Base-by-base conservation (phyloP, 2,888 invertebrate genomes). In the Dicycla oo region DNA sequence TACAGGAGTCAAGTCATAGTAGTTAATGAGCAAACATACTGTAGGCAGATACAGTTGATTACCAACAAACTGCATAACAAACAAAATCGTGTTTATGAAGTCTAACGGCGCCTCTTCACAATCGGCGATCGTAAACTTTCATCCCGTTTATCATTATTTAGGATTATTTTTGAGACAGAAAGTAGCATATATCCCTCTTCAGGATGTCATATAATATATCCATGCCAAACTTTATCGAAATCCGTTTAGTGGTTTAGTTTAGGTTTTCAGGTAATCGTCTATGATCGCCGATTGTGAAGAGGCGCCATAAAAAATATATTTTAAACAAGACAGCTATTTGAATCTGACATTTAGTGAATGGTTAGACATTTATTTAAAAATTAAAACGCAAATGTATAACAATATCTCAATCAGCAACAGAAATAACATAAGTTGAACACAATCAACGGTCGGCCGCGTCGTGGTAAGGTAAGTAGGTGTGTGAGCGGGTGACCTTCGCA, bases 401-500 rank as follows among this genome's bases (percentile, higher is more conserved):
- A 67, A 82, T 81, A 85, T 83, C 80, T 81, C 72, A 79, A 85
- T 80, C 74, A 71, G 64, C 53, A 78, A 83, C 57, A 73, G 60
- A 73, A 74, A 79, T 77, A 84, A 74, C 63, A 58, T 75, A 73
- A 80, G 66, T 80, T 71, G 75, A 84, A 78, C 64, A 76, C 69
- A 80, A 78, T 82, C 83, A 83, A 80, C 82, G 82, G 75, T 75
- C 82, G 83, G 81, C 84, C 80, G 87, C 86, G 61, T 51, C 78
- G 66, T 84, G 79, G 83, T 87, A 84, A 87, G 80, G 82, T 84
- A 87, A 87, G 91, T 91, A 89, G 91, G 91, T 89, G 91, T 89
- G 87, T 86, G 86, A 89, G 90, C 88, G 92, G 93, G 75, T 90
- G 94, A 91, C 95, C 95, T 95, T 95, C 93, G 87, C 65, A 78